phyloP scores from a whole-genome alignment of 2,888 invertebrate species.

The Amphipyra berbera region DNA sequence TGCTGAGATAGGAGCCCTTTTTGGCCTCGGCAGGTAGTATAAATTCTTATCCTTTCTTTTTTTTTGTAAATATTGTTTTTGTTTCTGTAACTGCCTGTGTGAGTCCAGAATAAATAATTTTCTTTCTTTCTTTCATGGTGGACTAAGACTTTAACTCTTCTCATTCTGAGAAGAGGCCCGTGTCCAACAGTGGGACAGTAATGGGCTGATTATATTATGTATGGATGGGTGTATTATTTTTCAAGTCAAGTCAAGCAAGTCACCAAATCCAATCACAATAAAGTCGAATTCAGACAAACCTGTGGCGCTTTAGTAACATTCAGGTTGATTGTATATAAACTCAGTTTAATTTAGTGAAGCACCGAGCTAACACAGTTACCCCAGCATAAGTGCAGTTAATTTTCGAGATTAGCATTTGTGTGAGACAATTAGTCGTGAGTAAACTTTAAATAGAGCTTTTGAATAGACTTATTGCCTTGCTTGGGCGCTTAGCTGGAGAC shows the following conservation, averaged over 20 bases:
- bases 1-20: too few relatives aligned
- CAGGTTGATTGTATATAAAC: slow-evolving; percentile 53
- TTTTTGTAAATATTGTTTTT: too few relatives aligned
- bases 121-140: too few relatives aligned
- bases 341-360: slow-evolving; percentile 61
- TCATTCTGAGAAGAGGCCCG: too few relatives aligned
- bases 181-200: too few relatives aligned
- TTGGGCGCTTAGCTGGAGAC: slow-evolving; percentile 48
- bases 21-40: too few relatives aligned
- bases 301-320: slow-evolving; percentile 36
- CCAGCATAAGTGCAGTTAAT: slow-evolving; percentile 69
- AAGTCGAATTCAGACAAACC: slow-evolving; percentile 32
- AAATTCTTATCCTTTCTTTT: too few relatives aligned
- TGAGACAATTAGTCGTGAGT: slow-evolving; percentile 68
- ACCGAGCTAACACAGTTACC: slow-evolving; percentile 64
- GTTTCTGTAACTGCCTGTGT: too few relatives aligned
- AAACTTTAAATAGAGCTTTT: slow-evolving; percentile 69
- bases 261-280: slow-evolving; percentile 22
- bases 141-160: too few relatives aligned
- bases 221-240: too few relatives aligned
- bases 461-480: slow-evolving; percentile 62
- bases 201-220: too few relatives aligned
- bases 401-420: slow-evolving; percentile 70
- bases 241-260: not conserved
- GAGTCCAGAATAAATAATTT: too few relatives aligned